Evolutionary conservation across 2,113 vertebrate species (phyloP), one percentile per base, ranked within the genome.

Genomic region (Microtus oregoni): DNA sequence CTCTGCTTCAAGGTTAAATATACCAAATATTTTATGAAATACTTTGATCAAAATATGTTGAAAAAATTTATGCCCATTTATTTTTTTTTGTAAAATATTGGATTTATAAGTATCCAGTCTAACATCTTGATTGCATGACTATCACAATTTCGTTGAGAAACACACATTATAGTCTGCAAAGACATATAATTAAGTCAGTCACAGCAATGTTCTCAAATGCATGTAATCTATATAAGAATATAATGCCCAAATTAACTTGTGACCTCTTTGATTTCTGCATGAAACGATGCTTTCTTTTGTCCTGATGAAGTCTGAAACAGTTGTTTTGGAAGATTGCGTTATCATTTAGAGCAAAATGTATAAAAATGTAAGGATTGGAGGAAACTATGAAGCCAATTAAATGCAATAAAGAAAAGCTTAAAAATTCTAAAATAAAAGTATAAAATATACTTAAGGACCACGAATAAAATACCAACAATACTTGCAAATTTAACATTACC

Each of bases 11-110:
- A 93, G 17, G 65, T 89, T 79, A 93, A 94, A 94, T 93, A 44
- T 96, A 78, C 91, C 76, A 95, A 95, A 95, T 76, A 73, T 79
- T 92, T 94, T 96, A 24, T 76, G 1, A 93, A 83, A 90, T 79
- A 7, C 35, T 41, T 44, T 65, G n/a, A 24, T 61, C 26, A 92
- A 95, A 94, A 92, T 77, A 41, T 61, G 92, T 13, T 17, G 11
- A 90, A 68, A 89, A 76, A 55, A 35, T 22, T 8, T 70, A 7
- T 58, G 7, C 50, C 94, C 38, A 47, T 65, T 93, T 81, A 44
- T 82, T 70, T 87, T 88, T 88, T 88, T 61, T 28, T 15, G 61
- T 81, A 86, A 70, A 67, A 90, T 68, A 77, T 78, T 95, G 63
- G 96, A 91, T 1, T 9, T 72, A 75, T 13, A 93, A 77, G 82